These are phyloP conservation scores for Choreutis nemorana DNA, from an alignment of 2,888 invertebrate genomes.

Conservation along the genomic window DNA sequence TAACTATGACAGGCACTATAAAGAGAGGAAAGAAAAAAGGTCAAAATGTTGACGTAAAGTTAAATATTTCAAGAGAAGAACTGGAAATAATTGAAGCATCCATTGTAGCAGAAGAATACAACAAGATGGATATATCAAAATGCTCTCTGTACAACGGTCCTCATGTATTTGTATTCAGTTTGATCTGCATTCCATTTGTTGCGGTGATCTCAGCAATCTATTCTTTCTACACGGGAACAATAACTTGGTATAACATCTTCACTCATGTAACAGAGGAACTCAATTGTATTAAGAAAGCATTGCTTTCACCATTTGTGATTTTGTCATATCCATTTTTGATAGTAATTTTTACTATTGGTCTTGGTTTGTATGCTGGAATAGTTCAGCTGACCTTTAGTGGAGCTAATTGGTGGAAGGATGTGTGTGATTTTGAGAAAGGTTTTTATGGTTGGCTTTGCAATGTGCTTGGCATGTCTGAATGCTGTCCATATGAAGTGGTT, in stretches of 20 bases:
- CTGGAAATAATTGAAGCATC: slow-evolving; percentile 73
- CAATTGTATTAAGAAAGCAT: slow-evolving; percentile 67
- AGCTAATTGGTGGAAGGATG: slow-evolving; percentile 74
- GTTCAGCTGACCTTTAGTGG: slow-evolving; percentile 74
- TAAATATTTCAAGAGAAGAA: slow-evolving; percentile 76
- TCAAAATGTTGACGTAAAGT: slow-evolving; percentile 74
- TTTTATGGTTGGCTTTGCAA: slow-evolving; percentile 82
- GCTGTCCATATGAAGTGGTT: slow-evolving; percentile 78
- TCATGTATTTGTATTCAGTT: slow-evolving; percentile 70
- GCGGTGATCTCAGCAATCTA: slow-evolving; percentile 69
- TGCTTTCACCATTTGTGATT: slow-evolving; percentile 73
- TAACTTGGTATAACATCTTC: slow-evolving; percentile 81
- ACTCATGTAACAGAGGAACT: slow-evolving; percentile 74
- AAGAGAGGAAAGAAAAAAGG: slow-evolving; percentile 77
- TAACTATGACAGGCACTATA: slow-evolving; percentile 78
- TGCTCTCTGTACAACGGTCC: slow-evolving; percentile 68
- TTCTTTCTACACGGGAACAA: slow-evolving; percentile 77
- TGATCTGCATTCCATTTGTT: slow-evolving; percentile 73
- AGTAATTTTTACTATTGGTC: slow-evolving; percentile 68
- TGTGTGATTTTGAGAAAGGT: slow-evolving; percentile 79
- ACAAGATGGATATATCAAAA: slow-evolving; percentile 63
- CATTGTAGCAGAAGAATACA: slow-evolving; percentile 64
- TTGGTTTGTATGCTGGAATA: slow-evolving; percentile 73
- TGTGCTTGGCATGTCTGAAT: slow-evolving; percentile 71
- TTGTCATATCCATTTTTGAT: slow-evolving; percentile 76